Conservation (phyloP, 1,140 invertebrate species). For the Trachelipus rathkii region DNA sequence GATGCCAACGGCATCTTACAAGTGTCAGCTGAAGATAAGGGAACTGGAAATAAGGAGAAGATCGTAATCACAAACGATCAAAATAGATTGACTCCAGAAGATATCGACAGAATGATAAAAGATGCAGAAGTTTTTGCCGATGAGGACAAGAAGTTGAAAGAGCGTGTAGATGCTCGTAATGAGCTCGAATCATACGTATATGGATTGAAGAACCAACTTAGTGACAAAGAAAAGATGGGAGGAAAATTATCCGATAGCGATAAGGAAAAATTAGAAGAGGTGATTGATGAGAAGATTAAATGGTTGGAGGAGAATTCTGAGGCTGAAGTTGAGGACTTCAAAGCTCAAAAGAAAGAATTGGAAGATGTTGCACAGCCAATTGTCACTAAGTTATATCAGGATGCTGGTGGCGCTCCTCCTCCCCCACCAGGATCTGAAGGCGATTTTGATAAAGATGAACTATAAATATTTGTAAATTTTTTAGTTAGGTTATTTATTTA, state of each 20-base stretch:
- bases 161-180: conserved; percentile 83
- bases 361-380: conserved; percentile 95
- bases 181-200: conserved; percentile 97
- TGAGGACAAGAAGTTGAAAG: conserved; percentile 96
- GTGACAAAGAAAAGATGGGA: conserved; percentile 96
- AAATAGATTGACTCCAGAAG: conserved; percentile 59
- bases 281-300: conserved; percentile 94
- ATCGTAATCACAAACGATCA: conserved; percentile 83
- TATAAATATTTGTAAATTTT: conserved; percentile 27
- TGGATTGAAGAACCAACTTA: conserved; percentile 94
- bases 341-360: conserved; percentile 94
- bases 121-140: conserved; percentile 92
- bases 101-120: conserved; percentile 63
- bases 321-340: conserved; percentile 87
- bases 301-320: conserved; percentile 97
- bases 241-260: conserved; percentile 85
- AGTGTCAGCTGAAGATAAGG: conserved; percentile 96
- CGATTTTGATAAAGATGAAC: conserved; percentile 36
- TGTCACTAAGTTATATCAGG: conserved; percentile 92
- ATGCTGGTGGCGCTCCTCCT: conserved; percentile 39
- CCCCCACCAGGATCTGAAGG: conserved; percentile 16
- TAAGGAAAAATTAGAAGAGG: conserved; percentile 82
- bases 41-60: conserved; percentile 96
- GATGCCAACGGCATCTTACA: conserved; percentile 73
- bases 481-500: conserved; percentile 23